Base-by-base conservation (phyloP, 1,140 invertebrate genomes). In the Halesus radiatus region DNA sequence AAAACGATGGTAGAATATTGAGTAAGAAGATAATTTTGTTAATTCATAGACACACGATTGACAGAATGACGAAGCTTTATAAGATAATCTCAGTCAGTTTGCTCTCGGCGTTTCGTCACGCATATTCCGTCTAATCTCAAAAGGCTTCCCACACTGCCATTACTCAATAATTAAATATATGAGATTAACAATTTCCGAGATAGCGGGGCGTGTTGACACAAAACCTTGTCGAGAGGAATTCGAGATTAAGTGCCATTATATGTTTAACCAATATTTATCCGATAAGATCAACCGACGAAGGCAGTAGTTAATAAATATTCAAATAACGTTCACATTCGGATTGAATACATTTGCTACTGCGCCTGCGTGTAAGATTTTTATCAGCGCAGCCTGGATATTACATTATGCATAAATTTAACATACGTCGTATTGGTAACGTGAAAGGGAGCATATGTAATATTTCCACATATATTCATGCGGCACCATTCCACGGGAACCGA, bases 361-460 rank as follows among this genome's bases (percentile, higher is more conserved):
- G 29, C 26, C 23, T 45, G 75, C 75, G 50, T 72, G 32, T 75
- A 50, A 75, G 75, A 76, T 76, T 76, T 76, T 76, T 76, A 76
- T 76, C 75, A 66, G 56, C 56, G 75, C 56, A 64, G 75, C 75
- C 29, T 15, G 54, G 60, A 76, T 76, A 76, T 76, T 76, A 76
- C 75, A 76, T 76, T 76, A 76, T 76, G 75, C 56, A 76, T 76
- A 76, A 76, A 76, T 76, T 76, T 64, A 76, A 66, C 75, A 64
- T 76, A 64, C 58, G 75, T 16, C 58, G 60, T 52, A 64, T 76
- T 37, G 56, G 72, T 75, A 75, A 75, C 29, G 72, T 66, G 75
- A 76, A 76, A 62, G 37, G 58, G n/a, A 76, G 20, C 72, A 37
- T 76, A 62, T n/a, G 56, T 75, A 45, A 76, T 76, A 76, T 76